Evolutionary conservation across 2,113 vertebrate genomes (phyloP).

Genomic region (Entelurus aequoreus): DNA sequence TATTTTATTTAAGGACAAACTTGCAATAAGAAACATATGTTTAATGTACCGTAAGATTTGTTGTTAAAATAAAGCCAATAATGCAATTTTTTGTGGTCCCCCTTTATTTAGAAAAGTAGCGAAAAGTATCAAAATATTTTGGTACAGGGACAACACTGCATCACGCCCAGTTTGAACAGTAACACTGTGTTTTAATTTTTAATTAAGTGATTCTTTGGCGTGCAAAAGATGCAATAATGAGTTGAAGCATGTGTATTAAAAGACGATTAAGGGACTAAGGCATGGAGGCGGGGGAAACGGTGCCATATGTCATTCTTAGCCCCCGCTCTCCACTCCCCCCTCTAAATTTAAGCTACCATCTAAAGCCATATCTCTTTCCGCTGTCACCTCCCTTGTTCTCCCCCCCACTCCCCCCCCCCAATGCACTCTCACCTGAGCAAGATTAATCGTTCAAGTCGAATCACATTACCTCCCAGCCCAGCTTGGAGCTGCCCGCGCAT

Average conservation of each 20-base stretch:
- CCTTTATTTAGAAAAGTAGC: too few relatives aligned
- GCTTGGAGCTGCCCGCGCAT: constrained; percentile 30
- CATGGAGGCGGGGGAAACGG: constrained; percentile 6
- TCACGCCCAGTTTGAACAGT: too few relatives aligned
- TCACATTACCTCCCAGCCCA: constrained; percentile 65
- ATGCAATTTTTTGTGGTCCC: too few relatives aligned
- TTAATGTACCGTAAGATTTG: too few relatives aligned
- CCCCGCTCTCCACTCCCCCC: constrained; percentile 12
- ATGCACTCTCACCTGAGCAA: constrained; percentile 67
- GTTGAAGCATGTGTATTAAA: not conserved
- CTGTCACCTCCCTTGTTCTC: constrained; percentile 44
- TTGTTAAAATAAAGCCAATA: too few relatives aligned
- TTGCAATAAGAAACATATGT: too few relatives aligned
- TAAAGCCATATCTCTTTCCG: constrained; percentile 43
- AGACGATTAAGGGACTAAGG: not conserved
- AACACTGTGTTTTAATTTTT: too few relatives aligned
- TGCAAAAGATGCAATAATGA: not conserved
- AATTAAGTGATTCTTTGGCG: too few relatives aligned
- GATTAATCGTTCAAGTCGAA: constrained; percentile 72
- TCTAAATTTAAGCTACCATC: constrained; percentile 43
- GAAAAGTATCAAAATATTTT: too few relatives aligned
- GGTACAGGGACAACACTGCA: too few relatives aligned
- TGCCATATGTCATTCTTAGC: constrained; percentile 15
- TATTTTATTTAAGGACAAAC: too few relatives aligned
- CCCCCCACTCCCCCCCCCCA: constrained; percentile 40